Conservation (phyloP, 1,140 invertebrate species). For the Drosophila azteca region DNA sequence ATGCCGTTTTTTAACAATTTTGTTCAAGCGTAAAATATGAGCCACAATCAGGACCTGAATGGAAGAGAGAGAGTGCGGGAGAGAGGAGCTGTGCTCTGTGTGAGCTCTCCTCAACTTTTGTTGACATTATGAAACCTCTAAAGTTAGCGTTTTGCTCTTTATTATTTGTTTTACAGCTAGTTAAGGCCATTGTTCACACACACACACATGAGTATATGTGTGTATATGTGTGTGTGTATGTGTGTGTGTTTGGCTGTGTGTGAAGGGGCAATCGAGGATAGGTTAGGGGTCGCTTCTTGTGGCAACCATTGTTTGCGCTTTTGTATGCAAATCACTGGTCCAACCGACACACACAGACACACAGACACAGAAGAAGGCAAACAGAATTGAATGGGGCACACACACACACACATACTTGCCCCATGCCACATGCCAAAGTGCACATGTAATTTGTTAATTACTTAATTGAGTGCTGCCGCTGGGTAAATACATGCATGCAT, state of each 20-base stretch:
- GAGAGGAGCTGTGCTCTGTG: slow-evolving; percentile 9
- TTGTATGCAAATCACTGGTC: slow-evolving; percentile 63
- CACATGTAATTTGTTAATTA: slow-evolving; percentile 73
- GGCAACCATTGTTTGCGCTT: slow-evolving; percentile 48
- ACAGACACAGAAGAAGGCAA: slow-evolving; percentile 13
- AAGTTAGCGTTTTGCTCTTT: slow-evolving; percentile 74
- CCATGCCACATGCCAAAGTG: slow-evolving; percentile 8
- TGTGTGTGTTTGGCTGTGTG: slow-evolving; percentile 20
- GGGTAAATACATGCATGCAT: slow-evolving; percentile 39
- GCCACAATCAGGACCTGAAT: slow-evolving; percentile 53
- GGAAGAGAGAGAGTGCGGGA: slow-evolving; percentile 3
- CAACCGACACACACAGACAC: slow-evolving; percentile 7
- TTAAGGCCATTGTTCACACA: slow-evolving; percentile 67
- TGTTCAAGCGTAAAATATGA: slow-evolving; percentile 81
- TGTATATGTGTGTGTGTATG: slow-evolving; percentile 22
- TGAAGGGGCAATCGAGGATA: not conserved
- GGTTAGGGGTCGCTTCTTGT: not conserved
- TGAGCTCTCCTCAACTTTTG: slow-evolving; percentile 64
- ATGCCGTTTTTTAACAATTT: slow-evolving; percentile 61
- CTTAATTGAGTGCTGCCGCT: slow-evolving; percentile 71
- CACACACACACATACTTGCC: not conserved
- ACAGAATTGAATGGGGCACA: slow-evolving; percentile 35
- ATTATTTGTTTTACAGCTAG: slow-evolving; percentile 81
- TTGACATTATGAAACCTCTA: slow-evolving; percentile 79
- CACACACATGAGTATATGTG: slow-evolving; percentile 25